phyloP scores from a whole-genome alignment of 2,888 invertebrate genomes.

The Ophraella communa region DNA sequence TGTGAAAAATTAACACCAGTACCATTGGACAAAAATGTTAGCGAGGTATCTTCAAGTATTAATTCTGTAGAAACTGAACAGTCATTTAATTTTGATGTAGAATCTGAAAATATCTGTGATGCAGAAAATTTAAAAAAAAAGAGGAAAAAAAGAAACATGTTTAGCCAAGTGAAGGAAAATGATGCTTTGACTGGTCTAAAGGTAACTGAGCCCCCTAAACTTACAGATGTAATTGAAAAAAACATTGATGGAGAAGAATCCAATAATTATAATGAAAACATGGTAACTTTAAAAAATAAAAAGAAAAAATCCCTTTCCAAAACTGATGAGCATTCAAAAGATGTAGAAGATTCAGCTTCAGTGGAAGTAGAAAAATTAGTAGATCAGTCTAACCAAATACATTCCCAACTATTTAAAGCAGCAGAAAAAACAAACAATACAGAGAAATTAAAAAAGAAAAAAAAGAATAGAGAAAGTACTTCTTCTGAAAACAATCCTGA shows the following conservation, averaged over 20 bases:
- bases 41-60: background rate
- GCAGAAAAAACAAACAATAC: background rate
- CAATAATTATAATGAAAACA: background rate
- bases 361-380: background rate
- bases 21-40: background rate
- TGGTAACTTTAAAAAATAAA: conserved; percentile 16
- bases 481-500: background rate
- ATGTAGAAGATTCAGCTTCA: background rate
- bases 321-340: conserved; percentile 5
- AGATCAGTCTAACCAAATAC: too few species aligned
- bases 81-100: background rate
- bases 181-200: background rate
- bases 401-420: background rate
- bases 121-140: background rate
- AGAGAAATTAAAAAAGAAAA: conserved; percentile 31
- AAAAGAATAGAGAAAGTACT: conserved; percentile 16
- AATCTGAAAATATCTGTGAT: background rate
- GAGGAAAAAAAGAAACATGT: background rate
- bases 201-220: background rate
- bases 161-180: background rate
- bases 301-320: conserved; percentile 2
- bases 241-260: background rate
- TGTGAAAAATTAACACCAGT: background rate
- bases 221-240: background rate
- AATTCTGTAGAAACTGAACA: background rate